These are phyloP conservation scores for Nipponia nippon DNA, from an alignment of 2,113 vertebrate genomes.

Conservation along the genomic window DNA sequence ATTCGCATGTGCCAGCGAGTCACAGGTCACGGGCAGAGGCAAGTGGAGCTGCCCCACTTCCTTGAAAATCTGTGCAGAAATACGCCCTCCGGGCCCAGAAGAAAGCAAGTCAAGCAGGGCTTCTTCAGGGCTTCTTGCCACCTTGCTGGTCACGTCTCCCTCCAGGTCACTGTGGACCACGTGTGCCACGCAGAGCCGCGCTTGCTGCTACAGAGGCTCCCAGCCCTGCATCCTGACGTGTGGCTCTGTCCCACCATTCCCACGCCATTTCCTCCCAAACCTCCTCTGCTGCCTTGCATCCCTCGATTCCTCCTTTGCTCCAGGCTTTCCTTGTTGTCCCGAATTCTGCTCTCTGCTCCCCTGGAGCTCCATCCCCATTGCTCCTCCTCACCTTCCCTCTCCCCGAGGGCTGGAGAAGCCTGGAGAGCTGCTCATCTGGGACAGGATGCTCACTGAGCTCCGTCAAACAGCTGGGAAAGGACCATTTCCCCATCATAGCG, in stretches of 20 bases:
- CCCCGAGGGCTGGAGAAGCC: background rate
- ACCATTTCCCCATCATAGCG: background rate
- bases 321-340: background rate
- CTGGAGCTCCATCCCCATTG: background rate
- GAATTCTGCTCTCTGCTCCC: background rate
- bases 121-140: background rate
- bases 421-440: background rate
- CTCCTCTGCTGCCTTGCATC: background rate
- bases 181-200: background rate
- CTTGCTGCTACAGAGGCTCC: background rate
- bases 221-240: fast-evolving
- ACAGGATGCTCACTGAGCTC: background rate
- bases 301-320: background rate
- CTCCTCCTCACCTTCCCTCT: background rate
- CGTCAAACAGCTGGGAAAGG: background rate
- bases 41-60: background rate
- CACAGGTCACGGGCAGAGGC: background rate
- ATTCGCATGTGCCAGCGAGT: background rate
- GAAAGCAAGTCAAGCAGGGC: background rate
- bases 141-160: background rate
- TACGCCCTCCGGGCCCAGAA: background rate
- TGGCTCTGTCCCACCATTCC: background rate
- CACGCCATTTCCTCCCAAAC: fast-evolving
- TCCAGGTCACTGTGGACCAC: background rate
- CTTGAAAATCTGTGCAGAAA: background rate